Evolutionary conservation across 2,113 vertebrate species (phyloP).

Genomic region (Gambusia holbrooki): DNA sequence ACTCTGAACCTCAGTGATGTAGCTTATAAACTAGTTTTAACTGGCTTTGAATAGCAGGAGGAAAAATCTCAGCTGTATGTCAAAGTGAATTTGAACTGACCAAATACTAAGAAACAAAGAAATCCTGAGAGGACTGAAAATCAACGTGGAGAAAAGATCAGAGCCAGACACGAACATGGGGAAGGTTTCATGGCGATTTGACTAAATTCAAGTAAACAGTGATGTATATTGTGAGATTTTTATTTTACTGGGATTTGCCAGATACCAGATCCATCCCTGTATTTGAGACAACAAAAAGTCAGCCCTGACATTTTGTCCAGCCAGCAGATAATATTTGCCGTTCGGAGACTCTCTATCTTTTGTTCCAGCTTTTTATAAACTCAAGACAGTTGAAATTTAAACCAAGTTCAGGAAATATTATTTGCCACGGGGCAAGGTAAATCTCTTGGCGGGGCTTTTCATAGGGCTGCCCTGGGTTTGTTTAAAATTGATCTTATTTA

Average conservation of each 20-base stretch:
- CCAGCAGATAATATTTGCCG: conserved; percentile 85
- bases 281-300: conserved; percentile 84
- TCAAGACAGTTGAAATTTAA: conserved; percentile 87
- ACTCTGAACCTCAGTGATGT: neutral
- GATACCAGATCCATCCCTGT: conserved; percentile 69
- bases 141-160: conserved; percentile 27
- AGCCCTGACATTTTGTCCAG: conserved; percentile 85
- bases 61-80: conserved; percentile 3
- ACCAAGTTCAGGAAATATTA: conserved; percentile 85
- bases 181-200: conserved; percentile 58
- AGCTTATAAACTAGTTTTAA: neutral
- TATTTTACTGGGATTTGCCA: conserved; percentile 74
- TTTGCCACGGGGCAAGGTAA: conserved; percentile 86
- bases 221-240: conserved; percentile 73
- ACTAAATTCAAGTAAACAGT: conserved; percentile 71
- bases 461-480: conserved; percentile 85
- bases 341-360: conserved; percentile 83
- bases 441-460: conserved; percentile 84
- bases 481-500: conserved; percentile 88
- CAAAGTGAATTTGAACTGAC: neutral
- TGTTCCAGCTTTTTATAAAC: conserved; percentile 84
- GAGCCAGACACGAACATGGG: conserved; percentile 45
- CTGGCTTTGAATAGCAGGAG: conserved; percentile 1
- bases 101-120: no score
- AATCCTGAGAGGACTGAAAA: conserved; percentile 8